Percentiles rank a stretch among this genome's conserved stretches.
Conservation (phyloP, 1,140 invertebrate genomes). For the Pararge aegeria region DNA sequence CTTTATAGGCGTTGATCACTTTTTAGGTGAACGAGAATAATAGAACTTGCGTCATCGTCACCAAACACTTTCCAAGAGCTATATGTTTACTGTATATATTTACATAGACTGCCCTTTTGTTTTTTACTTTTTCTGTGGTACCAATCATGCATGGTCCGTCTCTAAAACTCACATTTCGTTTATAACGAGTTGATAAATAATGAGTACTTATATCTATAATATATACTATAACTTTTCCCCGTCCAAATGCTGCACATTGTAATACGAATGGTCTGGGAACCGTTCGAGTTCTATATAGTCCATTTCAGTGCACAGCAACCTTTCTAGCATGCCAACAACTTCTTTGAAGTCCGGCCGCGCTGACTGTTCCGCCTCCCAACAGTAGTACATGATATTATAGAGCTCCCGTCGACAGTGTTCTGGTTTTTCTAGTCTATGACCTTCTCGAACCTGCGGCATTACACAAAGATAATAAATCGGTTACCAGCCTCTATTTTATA, state of each 20-base stretch:
- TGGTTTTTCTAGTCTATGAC: constrained; percentile 92
- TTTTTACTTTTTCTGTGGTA: no score
- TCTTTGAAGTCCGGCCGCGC: constrained; percentile 90
- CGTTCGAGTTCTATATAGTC: constrained; percentile 96
- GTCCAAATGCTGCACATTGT: constrained; percentile 92
- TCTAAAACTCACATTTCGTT: no score
- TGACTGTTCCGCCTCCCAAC: constrained; percentile 91
- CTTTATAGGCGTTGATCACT: no score
- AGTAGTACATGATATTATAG: constrained; percentile 97
- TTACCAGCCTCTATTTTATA: no score
- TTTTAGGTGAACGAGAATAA: no score
- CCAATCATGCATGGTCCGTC: no score
- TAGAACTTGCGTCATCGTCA: no score
- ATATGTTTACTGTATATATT: no score
- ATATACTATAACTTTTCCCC: constrained; percentile 87
- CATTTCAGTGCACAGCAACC: constrained; percentile 91
- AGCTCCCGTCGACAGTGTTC: constrained; percentile 93
- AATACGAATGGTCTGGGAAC: constrained; percentile 96
- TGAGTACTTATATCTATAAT: not conserved
- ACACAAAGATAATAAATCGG: not conserved
- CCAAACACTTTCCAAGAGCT: no score
- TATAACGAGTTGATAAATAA: no score
- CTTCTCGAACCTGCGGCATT: constrained; percentile 85
- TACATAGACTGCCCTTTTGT: no score
- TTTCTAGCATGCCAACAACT: constrained; percentile 88